These are phyloP conservation scores for Volucella zonaria DNA, from an alignment of 2,888 invertebrate species.

Conservation along the genomic window DNA sequence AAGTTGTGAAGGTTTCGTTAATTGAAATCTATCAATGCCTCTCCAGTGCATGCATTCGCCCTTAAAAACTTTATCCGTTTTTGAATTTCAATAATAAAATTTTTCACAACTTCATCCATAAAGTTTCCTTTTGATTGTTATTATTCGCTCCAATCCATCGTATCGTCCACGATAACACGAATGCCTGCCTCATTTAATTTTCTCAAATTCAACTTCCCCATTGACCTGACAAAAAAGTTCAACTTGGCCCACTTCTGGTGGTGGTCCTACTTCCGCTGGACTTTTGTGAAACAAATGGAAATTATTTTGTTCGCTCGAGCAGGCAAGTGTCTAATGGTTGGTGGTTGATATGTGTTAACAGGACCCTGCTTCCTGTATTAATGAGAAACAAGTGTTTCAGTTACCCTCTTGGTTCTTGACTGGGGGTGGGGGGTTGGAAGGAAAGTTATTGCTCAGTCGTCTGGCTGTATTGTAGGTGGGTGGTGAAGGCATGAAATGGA, in stretches of 20 bases:
- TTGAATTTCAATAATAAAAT: constrained; percentile 54
- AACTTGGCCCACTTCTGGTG: neutral
- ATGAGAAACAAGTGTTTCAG: constrained; percentile 71
- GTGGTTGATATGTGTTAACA: constrained; percentile 72
- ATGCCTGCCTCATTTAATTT: constrained; percentile 54
- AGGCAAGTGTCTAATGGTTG: constrained; percentile 53
- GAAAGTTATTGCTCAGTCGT: constrained; percentile 49
- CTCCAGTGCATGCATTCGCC: too few relatives aligned
- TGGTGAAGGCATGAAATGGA: constrained; percentile 57
- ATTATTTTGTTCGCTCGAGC: constrained; percentile 60
- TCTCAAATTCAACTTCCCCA: neutral
- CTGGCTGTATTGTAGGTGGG: neutral
- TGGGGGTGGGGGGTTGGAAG: neutral
- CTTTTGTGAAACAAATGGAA: constrained; percentile 66
- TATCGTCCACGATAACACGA: constrained; percentile 15
- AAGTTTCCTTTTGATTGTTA: constrained; percentile 21
- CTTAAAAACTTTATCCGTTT: constrained; percentile 28
- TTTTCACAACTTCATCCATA: constrained; percentile 26
- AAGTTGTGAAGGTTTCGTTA: too few relatives aligned
- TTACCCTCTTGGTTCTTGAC: constrained; percentile 8
- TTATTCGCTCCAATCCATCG: constrained; percentile 5
- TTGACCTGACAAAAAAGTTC: neutral
- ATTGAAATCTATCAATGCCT: too few relatives aligned
- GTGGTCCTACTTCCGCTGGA: neutral
- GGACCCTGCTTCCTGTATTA: constrained; percentile 71